A percentile compares a stretch with the other conserved stretches of the same genome.
These are phyloP conservation scores for Anabas testudineus DNA, from an alignment of 2,797 vertebrate genomes.

Conservation along the genomic window DNA sequence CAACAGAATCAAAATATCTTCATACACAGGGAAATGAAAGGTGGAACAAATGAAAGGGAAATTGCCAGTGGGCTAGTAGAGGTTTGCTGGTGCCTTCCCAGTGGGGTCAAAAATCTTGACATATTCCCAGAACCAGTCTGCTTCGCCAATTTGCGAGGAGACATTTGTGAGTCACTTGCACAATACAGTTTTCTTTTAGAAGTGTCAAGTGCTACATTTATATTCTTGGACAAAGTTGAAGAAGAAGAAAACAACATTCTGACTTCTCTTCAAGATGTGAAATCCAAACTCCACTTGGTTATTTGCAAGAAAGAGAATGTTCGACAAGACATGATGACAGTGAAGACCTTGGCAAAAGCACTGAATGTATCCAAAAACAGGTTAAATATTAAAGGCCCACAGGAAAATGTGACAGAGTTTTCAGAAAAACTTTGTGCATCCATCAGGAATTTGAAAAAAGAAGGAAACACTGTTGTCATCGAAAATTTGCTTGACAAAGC, in stretches of 20 bases:
- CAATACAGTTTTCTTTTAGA: slow-evolving; percentile 69
- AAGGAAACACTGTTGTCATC: background rate
- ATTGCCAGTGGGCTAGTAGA: slow-evolving; percentile 77
- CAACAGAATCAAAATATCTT: slow-evolving; percentile 75
- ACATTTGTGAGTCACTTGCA: slow-evolving; percentile 30
- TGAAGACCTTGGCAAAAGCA: background rate
- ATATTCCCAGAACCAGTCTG: slow-evolving; percentile 75
- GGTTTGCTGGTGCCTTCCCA: slow-evolving; percentile 81
- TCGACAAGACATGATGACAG: background rate
- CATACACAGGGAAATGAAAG: slow-evolving; percentile 72
- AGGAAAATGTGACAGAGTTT: slow-evolving; percentile 29
- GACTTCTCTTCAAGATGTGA: slow-evolving; percentile 51
- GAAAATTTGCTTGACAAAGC: slow-evolving; percentile 41
- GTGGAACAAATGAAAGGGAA: slow-evolving; percentile 49
- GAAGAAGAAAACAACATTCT: slow-evolving; percentile 35
- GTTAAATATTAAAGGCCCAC: slow-evolving; percentile 21
- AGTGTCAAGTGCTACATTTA: slow-evolving; percentile 75
- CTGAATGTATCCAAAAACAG: slow-evolving; percentile 21
- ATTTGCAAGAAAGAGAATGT: background rate
- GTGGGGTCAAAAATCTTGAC: slow-evolving; percentile 68
- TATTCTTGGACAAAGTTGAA: too few relatives aligned
- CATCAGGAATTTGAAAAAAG: slow-evolving; percentile 8
- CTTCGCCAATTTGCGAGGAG: slow-evolving; percentile 80
- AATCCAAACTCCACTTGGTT: slow-evolving; percentile 52
- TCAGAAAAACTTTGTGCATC: slow-evolving; percentile 16